Percentiles rank a stretch among this genome's conserved stretches.
phyloP scores from a whole-genome alignment of 1,140 invertebrate genomes.

The Pseudomyrmex cubaensis region DNA sequence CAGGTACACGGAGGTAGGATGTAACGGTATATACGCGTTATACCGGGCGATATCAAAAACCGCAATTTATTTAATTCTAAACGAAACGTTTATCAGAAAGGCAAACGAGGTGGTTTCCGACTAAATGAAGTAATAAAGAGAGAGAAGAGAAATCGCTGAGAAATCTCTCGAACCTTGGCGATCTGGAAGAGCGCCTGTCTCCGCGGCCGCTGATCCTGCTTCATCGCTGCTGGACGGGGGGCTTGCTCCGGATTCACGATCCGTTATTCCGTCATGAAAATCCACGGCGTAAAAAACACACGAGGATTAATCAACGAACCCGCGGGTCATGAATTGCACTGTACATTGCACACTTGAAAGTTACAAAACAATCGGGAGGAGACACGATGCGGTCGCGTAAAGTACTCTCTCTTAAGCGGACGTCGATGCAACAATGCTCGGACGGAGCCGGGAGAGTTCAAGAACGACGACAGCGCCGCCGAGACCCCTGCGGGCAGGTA shows the following conservation, averaged over 20 bases:
- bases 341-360: constrained; percentile 51
- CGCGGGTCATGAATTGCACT: constrained; percentile 14
- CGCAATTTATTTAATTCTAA: not conserved
- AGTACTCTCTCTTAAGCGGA: constrained; percentile 75
- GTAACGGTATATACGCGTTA: constrained; percentile 67
- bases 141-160: constrained; percentile 1
- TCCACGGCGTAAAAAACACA: not conserved
- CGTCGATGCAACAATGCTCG: constrained; percentile 82
- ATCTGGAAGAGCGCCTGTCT: constrained; percentile 86
- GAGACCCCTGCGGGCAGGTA: constrained; percentile 76
- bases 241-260: constrained; percentile 53
- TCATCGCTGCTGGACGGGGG: constrained; percentile 76
- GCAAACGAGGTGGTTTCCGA: too few relatives aligned
- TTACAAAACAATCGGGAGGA: not conserved
- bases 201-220: constrained; percentile 81
- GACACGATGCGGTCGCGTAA: constrained; percentile 42
- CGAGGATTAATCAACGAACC: constrained; percentile 47
- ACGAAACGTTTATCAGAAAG: not conserved
- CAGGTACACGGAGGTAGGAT: constrained; percentile 56
- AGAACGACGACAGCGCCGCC: constrained; percentile 76
- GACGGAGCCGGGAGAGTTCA: constrained; percentile 76
- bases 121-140: constrained; percentile 10
- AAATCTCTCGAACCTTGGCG: constrained; percentile 84
- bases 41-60: constrained; percentile 52
- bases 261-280: constrained; percentile 28